Conservation (phyloP, 2,888 invertebrate species). For the Epistrophe grossulariae region DNA sequence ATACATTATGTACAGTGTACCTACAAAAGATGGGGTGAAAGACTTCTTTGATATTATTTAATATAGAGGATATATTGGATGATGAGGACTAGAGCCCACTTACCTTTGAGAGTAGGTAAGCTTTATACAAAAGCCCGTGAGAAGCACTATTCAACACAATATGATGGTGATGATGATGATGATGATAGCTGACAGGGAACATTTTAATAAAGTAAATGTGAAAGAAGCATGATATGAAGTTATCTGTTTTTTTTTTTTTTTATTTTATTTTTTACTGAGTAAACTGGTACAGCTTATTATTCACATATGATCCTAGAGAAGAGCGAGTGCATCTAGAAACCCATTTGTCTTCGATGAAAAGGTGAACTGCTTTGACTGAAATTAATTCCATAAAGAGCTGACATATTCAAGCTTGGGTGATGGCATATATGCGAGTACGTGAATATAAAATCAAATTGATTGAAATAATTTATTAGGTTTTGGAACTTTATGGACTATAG, state of each 20-base stretch:
- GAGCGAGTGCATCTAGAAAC: conserved; percentile 23
- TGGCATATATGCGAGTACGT: not conserved
- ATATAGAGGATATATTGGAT: conserved; percentile 17
- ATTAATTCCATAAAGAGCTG: not conserved
- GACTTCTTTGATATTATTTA: conserved; percentile 27
- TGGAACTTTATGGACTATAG: not conserved
- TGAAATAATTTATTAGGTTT: not conserved
- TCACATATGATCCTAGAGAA: conserved; percentile 14
- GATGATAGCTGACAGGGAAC: conserved; percentile 41
- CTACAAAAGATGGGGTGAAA: not conserved
- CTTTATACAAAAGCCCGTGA: conserved; percentile 14
- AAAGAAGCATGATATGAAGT: conserved; percentile 19
- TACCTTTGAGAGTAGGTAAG: not conserved
- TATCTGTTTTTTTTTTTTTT: conserved; percentile 17
- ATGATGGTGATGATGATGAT: conserved; percentile 18
- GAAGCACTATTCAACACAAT: conserved; percentile 5
- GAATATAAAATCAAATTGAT: conserved; percentile 6
- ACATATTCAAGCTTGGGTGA: not conserved
- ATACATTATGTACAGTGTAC: no score
- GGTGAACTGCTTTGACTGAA: conserved; percentile 3
- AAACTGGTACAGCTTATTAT: conserved; percentile 50
- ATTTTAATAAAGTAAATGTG: conserved; percentile 49
- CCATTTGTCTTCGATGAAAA: conserved; percentile 36
- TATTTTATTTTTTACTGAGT: not conserved
- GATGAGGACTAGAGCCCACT: not conserved